These are phyloP conservation scores for Corydoras maculifer DNA, from an alignment of 2,113 vertebrate genomes.

Conservation along the genomic window DNA sequence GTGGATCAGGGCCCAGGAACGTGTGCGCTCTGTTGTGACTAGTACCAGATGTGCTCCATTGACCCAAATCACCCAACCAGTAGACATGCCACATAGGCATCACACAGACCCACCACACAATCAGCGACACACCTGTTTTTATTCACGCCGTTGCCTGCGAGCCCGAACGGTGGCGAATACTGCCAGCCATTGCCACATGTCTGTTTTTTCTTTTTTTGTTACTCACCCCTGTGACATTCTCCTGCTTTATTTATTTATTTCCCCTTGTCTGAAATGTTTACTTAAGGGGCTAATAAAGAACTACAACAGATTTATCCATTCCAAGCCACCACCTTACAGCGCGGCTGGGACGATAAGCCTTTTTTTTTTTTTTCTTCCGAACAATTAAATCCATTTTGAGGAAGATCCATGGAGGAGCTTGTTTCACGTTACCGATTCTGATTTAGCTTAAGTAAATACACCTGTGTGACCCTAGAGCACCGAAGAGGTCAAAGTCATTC, in stretches of 20 bases:
- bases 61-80: slow-evolving; percentile 77
- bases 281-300: slow-evolving; percentile 49
- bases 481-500: slow-evolving; percentile 74
- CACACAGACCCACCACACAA: slow-evolving; percentile 74
- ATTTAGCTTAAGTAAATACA: slow-evolving; percentile 76
- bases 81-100: slow-evolving; percentile 73
- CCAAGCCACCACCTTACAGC: slow-evolving; percentile 50
- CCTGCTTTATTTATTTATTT: slow-evolving; percentile 25
- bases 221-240: slow-evolving; percentile 21
- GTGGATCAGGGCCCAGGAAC: slow-evolving; percentile 67
- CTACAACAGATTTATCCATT: slow-evolving; percentile 53
- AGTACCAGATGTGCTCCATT: slow-evolving; percentile 80
- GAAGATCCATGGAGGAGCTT: slow-evolving; percentile 48
- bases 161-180: slow-evolving; percentile 50
- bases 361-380: too few relatives aligned
- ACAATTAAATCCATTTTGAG: too few relatives aligned
- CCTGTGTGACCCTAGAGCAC: slow-evolving; percentile 65
- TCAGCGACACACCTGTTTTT: slow-evolving; percentile 74
- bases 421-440: slow-evolving; percentile 69
- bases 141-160: slow-evolving; percentile 62
- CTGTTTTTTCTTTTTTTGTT: slow-evolving; percentile 43
- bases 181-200: slow-evolving; percentile 50
- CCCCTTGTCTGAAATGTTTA: slow-evolving; percentile 27
- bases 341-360: too few relatives aligned
- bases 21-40: slow-evolving; percentile 77